Evolutionary conservation across 1,140 invertebrate species (phyloP), one percentile per base, ranked within the genome.

Genomic region (Heliconius himera): DNA sequence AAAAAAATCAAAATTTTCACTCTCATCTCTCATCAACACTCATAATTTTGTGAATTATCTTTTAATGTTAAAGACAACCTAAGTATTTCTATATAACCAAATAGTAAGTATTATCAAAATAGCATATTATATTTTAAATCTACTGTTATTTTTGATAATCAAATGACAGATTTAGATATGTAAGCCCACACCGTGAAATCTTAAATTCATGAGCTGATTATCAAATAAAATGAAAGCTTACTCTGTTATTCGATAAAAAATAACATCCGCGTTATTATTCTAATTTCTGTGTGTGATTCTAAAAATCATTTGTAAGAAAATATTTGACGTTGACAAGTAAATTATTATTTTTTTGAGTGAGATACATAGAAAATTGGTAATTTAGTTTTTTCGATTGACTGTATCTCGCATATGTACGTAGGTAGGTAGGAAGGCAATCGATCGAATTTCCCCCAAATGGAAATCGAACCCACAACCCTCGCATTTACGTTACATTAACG

Each of bases 151-250:
- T 66, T 66, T 66, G 60, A 66, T 66, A 66, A 26, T 29, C 11
- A 11, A 66, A 80, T 70, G 80, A 46, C 76, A 73, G 66, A 76
- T 78, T 70, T 76, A 74, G 70, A 76, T 83, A 77, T 56, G 71
- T 74, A 60, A 72, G 74, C 56, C 36, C 77, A 54, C 72, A 41
- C 77, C 89, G 85, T 92, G 88, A 90, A 92, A 92, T 92, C 88
- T 85, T 84, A 90, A 92, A 92, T 92, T 87, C 70, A 72, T 70
- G 72, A 9, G 74, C 33, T 74, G 72, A 83, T 78, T 81, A 74
- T 33, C 26, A 29, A 26, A 26, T n/a, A 66, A 66, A 66, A 66
- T 66, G 26, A 66, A 66, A 66, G 60, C 60, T 26, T 66, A 26
- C 26, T 66, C 26, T 56, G 54, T n/a, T 56, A 56, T 56, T 22